Evolutionary conservation across 2,888 invertebrate genomes (phyloP).

Genomic region (Argyresthia goedartella): DNA sequence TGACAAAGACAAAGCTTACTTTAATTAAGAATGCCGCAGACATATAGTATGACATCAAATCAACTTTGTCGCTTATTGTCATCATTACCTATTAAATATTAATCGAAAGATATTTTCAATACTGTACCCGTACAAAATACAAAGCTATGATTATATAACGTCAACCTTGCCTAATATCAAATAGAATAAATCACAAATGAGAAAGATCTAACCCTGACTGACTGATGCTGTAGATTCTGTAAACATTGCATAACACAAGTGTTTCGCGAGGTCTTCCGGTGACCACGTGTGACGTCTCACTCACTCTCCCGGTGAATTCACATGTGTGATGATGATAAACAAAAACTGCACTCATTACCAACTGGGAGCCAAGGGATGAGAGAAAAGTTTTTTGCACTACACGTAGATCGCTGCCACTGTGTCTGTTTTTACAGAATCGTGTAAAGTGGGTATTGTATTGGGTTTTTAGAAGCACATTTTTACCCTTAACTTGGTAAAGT

Average conservation of each 20-base stretch:
- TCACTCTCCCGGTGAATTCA: conserved; percentile 14
- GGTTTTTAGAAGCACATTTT: too few relatives aligned
- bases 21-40: too few relatives aligned
- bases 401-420: conserved; percentile 18
- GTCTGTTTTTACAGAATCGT: conserved; percentile 9
- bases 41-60: too few relatives aligned
- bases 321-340: conserved; percentile 39
- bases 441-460: too few relatives aligned
- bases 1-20: too few relatives aligned
- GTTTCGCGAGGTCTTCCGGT: conserved; percentile 49
- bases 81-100: too few relatives aligned
- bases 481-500: too few relatives aligned
- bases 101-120: too few relatives aligned
- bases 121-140: too few relatives aligned
- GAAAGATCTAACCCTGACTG: conserved; percentile 28
- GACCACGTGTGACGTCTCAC: conserved; percentile 53
- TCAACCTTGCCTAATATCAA: too few relatives aligned
- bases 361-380: conserved; percentile 14
- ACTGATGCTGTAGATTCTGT: conserved; percentile 13
- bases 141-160: too few relatives aligned
- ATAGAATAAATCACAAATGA: conserved; percentile 19
- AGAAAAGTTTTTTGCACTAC: conserved; percentile 26
- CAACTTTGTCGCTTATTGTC: too few relatives aligned
- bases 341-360: conserved; percentile 30
- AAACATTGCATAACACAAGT: conserved; percentile 55